Evolutionary conservation across 2,888 invertebrate genomes (phyloP).

Genomic region (Philopedon plagiatum): DNA sequence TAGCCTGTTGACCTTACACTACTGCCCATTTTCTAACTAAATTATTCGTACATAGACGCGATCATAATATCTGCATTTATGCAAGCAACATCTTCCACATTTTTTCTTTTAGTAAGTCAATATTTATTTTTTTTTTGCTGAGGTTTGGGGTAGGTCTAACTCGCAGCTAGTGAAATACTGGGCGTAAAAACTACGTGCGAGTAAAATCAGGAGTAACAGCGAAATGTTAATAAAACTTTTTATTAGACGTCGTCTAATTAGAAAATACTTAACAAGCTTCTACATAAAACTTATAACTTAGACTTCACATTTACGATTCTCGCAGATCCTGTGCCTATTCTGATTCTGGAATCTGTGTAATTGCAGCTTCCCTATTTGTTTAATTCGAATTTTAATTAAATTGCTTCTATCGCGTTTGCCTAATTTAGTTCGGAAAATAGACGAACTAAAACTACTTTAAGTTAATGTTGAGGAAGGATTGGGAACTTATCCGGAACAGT

Average conservation of each 20-base stretch:
- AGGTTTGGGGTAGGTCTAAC: too few species aligned
- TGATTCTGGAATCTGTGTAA: slow-evolving; percentile 33
- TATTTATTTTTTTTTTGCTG: too few species aligned
- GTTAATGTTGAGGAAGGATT: slow-evolving; percentile 51
- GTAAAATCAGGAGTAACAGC: too few species aligned
- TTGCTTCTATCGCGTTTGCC: slow-evolving; percentile 47
- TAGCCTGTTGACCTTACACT: too few species aligned
- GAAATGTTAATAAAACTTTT: not conserved
- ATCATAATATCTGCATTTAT: too few species aligned
- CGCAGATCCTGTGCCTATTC: slow-evolving; percentile 2
- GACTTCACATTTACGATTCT: slow-evolving; percentile 16
- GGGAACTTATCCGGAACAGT: slow-evolving; percentile 42
- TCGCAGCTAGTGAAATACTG: too few species aligned
- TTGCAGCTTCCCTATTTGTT: slow-evolving; percentile 48
- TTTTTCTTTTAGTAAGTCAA: too few species aligned
- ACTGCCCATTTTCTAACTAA: too few species aligned
- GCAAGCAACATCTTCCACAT: too few species aligned
- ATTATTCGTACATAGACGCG: too few species aligned
- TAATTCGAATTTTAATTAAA: slow-evolving; percentile 50
- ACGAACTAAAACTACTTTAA: slow-evolving; percentile 48
- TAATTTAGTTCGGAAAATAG: slow-evolving; percentile 49
- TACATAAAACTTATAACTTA: slow-evolving; percentile 3
- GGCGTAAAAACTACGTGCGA: too few species aligned
- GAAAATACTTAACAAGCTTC: not conserved
- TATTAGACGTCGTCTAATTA: not conserved